Conservation (phyloP, 2,797 vertebrate genomes). For the Muraenolepis orangiensis region DNA sequence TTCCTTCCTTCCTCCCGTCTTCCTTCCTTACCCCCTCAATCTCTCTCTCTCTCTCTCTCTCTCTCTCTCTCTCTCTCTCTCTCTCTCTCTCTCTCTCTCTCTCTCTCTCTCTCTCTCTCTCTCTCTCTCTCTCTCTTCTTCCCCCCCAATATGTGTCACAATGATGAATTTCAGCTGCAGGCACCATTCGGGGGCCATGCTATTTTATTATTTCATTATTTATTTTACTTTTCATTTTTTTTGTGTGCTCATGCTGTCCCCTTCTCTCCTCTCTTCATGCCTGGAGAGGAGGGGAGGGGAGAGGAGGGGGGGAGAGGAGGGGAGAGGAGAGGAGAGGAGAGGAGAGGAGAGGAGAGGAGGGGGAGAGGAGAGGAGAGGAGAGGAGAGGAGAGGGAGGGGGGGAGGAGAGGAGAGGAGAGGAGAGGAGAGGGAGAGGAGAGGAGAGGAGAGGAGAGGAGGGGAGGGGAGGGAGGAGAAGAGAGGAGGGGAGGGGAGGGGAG, state of each 20-base stretch:
- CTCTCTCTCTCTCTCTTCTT: slow-evolving; percentile 46
- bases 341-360: background rate
- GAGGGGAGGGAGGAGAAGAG: background rate
- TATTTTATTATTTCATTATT: slow-evolving; percentile 40
- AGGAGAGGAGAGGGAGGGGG: background rate
- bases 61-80: slow-evolving; percentile 6
- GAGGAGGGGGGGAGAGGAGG: background rate
- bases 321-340: background rate
- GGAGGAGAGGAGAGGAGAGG: background rate
- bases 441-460: no score
- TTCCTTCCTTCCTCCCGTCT: background rate
- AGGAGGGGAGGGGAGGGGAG: no score
- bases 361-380: background rate
- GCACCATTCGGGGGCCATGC: slow-evolving; percentile 53
- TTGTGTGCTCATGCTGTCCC: slow-evolving; percentile 18
- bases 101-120: slow-evolving; percentile 24
- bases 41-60: slow-evolving; percentile 10
- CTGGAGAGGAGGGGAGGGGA: background rate
- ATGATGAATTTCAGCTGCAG: slow-evolving; percentile 61
- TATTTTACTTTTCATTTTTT: slow-evolving; percentile 12
- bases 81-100: slow-evolving; percentile 16
- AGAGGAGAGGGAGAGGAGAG: no score
- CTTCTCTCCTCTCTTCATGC: slow-evolving; percentile 16
- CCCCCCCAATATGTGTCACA: slow-evolving; percentile 49
- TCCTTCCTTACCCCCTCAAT: background rate